Evolutionary conservation across 2,888 invertebrate species (phyloP).

Genomic region (Eristalinus aeneus): DNA sequence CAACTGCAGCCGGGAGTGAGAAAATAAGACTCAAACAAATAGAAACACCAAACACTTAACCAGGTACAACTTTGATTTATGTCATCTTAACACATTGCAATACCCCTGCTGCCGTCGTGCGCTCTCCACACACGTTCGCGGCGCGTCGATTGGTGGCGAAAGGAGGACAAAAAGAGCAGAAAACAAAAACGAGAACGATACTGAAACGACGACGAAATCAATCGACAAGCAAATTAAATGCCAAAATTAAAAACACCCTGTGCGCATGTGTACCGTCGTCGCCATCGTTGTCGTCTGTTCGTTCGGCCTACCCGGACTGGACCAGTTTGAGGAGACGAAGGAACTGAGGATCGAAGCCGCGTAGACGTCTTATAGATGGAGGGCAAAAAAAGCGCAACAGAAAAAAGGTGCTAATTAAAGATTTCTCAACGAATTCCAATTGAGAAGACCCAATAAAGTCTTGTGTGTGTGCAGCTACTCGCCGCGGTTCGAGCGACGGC

Average conservation of each 20-base stretch:
- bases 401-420: constrained; percentile 69
- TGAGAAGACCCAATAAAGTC: constrained; percentile 56
- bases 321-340: background rate
- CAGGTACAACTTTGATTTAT: constrained; percentile 68
- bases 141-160: constrained; percentile 19
- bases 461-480: constrained; percentile 31
- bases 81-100: constrained; percentile 57
- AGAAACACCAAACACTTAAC: constrained; percentile 68
- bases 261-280: background rate
- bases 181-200: background rate
- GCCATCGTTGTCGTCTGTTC: background rate
- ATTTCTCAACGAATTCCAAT: constrained; percentile 67
- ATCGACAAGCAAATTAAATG: constrained; percentile 70
- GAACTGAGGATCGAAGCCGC: background rate
- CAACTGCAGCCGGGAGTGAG: constrained; percentile 21
- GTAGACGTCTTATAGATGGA: background rate
- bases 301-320: background rate
- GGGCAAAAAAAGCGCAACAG: constrained; percentile 29
- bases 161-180: background rate
- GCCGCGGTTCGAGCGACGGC: background rate
- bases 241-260: constrained; percentile 38
- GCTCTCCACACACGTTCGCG: background rate
- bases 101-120: background rate
- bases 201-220: constrained; percentile 44
- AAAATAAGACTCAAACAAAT: constrained; percentile 61